Conservation (phyloP, 2,113 vertebrate species). For the Tauraco erythrolophus region DNA sequence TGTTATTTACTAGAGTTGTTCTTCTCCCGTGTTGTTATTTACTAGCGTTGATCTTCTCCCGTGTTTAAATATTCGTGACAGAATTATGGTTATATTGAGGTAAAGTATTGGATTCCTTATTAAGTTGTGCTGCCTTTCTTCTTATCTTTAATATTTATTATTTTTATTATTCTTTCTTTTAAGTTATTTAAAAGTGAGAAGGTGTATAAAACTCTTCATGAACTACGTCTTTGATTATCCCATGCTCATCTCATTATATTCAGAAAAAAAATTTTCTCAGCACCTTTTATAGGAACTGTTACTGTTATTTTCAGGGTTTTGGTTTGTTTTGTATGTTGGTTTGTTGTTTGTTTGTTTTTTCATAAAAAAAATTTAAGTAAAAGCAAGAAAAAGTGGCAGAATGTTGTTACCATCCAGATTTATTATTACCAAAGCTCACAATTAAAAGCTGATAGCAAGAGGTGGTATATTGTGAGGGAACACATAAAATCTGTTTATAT, state of each 20-base stretch:
- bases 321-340: neutral
- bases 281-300: neutral
- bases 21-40: neutral
- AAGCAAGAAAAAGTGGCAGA: neutral
- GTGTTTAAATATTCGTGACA: neutral
- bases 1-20: neutral
- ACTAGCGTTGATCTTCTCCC: neutral
- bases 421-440: neutral
- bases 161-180: neutral
- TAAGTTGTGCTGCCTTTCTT: neutral
- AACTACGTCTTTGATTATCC: neutral
- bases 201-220: neutral
- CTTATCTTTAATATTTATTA: neutral
- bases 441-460: neutral
- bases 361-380: neutral
- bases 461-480: neutral
- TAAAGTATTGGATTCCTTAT: neutral
- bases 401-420: neutral
- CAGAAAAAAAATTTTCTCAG: neutral
- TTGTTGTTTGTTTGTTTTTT: neutral
- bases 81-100: neutral
- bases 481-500: neutral
- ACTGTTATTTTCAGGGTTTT: neutral
- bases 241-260: neutral
- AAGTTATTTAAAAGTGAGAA: neutral